Base-by-base conservation (phyloP, 2,113 vertebrate species). In the Onychostruthus taczanowskii region DNA sequence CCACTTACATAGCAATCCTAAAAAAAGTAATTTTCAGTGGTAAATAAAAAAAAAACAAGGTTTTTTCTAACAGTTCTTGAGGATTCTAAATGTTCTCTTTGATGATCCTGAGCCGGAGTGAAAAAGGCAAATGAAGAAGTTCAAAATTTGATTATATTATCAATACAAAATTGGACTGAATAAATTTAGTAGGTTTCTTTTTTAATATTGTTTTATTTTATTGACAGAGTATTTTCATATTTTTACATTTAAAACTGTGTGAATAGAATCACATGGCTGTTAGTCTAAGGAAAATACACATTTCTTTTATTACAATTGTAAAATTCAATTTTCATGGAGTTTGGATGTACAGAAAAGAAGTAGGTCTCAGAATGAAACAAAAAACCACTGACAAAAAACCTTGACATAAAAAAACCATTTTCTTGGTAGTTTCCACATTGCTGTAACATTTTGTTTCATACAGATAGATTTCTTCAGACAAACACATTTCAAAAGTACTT, bases 41-140 rank as follows among this genome's bases (percentile, higher is more conserved):
- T 41, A 13, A 6, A 49, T 53, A 13, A 41, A 8, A 44, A 58
- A 72, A 13, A 17, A n/a, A n/a, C n/a, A n/a, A 0, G 0, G 0
- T 5, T 30, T 41, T 78, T 66, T 49, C 6, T 63, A 28, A 41
- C 9, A 33, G 1, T 55, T 92, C 31, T 14, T 18, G 19, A 53
- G 5, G 3, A 35, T 63, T 76, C 7, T 49, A 30, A 37, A 58
- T 3, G 1, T 46, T 61, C 41, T 33, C 2, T 31, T 55, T 52
- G 18, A 5, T 50, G 17, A 46, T 43, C 2, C 13, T n/a, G 10
- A 53, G 35, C 31, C 13, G 63, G 10, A 59, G 3, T 47, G 26
- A 55, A 62, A 83, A 64, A 39, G 0, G 0, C 4, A 64, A 67
- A 4, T 47, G 1, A 58, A 76, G 69, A 47, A 15, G 1, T 69